Conservation (phyloP, 2,113 vertebrate genomes). For the Apodemus sylvaticus region DNA sequence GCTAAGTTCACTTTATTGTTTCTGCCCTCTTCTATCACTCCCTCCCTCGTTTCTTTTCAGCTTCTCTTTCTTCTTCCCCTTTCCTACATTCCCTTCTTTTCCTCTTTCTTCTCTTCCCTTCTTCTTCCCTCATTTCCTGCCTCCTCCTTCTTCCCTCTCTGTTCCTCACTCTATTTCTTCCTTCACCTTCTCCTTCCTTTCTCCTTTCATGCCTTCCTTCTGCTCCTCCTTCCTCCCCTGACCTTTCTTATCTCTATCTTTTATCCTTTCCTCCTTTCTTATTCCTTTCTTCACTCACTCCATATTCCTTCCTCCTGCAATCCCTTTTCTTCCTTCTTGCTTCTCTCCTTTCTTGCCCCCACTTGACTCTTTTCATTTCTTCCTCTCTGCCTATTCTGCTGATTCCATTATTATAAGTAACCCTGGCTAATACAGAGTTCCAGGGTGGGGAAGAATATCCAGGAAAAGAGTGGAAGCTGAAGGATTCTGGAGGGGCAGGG, state of each 20-base stretch:
- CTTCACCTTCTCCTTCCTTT: too few species aligned
- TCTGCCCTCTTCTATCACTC: neutral
- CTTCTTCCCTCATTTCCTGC: neutral
- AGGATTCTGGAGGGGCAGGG: neutral
- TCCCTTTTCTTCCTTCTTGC: too few species aligned
- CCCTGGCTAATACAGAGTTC: neutral
- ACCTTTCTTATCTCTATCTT: too few species aligned
- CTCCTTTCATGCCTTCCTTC: neutral
- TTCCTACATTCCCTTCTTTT: too few species aligned
- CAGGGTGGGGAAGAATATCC: neutral
- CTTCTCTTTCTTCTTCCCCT: too few species aligned
- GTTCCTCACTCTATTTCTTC: neutral
- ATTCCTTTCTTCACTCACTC: neutral
- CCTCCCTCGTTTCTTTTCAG: neutral
- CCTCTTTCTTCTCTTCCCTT: neutral
- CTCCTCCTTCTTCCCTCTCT: too few species aligned
- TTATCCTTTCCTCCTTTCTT: neutral
- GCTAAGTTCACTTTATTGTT: neutral
- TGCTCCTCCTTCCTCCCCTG: neutral
- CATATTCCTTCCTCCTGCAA: neutral
- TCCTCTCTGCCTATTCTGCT: neutral
- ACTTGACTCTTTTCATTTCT: neutral
- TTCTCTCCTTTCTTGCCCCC: neutral
- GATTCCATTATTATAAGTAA: too few species aligned
- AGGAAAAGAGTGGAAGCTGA: neutral